Evolutionary conservation across 2,797 vertebrate genomes (phyloP).

Genomic region (Hippoglossus hippoglossus): DNA sequence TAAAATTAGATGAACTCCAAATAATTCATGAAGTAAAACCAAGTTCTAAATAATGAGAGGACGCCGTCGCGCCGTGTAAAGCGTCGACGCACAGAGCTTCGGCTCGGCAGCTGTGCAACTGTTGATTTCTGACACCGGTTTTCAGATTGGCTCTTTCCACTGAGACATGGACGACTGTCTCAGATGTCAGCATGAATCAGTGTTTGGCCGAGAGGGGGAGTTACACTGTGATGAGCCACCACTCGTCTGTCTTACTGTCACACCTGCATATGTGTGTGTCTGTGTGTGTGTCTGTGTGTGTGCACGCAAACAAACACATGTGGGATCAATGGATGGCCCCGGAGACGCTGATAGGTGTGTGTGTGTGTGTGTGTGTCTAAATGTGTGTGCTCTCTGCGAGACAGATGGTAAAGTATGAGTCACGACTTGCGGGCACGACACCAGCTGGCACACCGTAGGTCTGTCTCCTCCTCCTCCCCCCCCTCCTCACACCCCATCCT

Average conservation of each 20-base stretch:
- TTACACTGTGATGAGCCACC: conserved; percentile 57
- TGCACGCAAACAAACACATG: conserved; percentile 12
- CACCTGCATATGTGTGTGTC: conserved; percentile 55
- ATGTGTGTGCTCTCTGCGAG: conserved; percentile 43
- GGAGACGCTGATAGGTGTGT: conserved; percentile 32
- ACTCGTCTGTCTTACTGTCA: conserved; percentile 67
- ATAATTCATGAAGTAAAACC: too few species aligned
- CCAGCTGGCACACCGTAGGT: conserved; percentile 83
- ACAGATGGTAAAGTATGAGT: conserved; percentile 85
- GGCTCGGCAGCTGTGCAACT: conserved; percentile 19
- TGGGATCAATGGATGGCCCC: conserved; percentile 38
- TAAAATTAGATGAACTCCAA: too few species aligned
- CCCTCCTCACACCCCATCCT: conserved; percentile 33
- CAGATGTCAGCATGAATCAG: conserved; percentile 67
- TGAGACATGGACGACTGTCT: conserved; percentile 60
- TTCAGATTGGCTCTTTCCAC: conserved; percentile 38
- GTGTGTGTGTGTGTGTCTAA: background rate
- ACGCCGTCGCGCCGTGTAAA: background rate
- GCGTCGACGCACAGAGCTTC: background rate
- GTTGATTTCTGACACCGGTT: conserved; percentile 38
- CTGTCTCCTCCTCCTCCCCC: conserved; percentile 44
- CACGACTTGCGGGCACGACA: conserved; percentile 82
- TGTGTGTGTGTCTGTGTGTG: conserved; percentile 1
- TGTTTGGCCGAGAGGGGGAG: conserved; percentile 61
- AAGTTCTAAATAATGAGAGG: background rate